Percentiles rank a stretch among this genome's conserved stretches.
phyloP scores from a whole-genome alignment of 2,888 invertebrate genomes.

The Plebejus anna region DNA sequence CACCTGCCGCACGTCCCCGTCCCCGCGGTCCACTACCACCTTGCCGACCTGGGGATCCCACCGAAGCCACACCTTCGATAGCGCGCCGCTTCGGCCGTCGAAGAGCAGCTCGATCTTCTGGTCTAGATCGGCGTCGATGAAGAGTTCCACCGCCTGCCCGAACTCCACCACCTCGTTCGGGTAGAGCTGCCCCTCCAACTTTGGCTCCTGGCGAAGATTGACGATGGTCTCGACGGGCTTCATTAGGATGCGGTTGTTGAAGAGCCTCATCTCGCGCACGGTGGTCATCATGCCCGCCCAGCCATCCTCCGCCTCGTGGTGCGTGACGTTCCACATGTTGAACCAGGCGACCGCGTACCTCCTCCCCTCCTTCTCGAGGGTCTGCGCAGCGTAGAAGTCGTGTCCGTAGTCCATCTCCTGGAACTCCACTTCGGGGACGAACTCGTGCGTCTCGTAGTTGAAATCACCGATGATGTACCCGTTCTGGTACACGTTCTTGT shows the following conservation, averaged over 20 bases:
- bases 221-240: slow-evolving; percentile 57
- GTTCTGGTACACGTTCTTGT: slow-evolving; percentile 61
- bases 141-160: slow-evolving; percentile 58
- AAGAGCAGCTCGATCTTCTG: slow-evolving; percentile 52
- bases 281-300: slow-evolving; percentile 72
- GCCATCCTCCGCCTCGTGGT: slow-evolving; percentile 62
- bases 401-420: slow-evolving; percentile 71
- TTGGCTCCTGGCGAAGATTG: slow-evolving; percentile 47
- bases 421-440: slow-evolving; percentile 56
- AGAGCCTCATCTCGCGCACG: slow-evolving; percentile 58
- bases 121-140: slow-evolving; percentile 50
- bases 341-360: slow-evolving; percentile 68
- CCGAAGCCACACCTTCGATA: slow-evolving; percentile 45
- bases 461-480: slow-evolving; percentile 71
- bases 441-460: slow-evolving; percentile 61
- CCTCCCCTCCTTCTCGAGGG: slow-evolving; percentile 56
- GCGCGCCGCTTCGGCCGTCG: slow-evolving; percentile 55
- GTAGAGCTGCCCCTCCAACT: slow-evolving; percentile 45
- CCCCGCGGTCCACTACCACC: slow-evolving; percentile 56
- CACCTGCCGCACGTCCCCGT: slow-evolving; percentile 60
- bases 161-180: slow-evolving; percentile 45
- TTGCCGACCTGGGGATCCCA: slow-evolving; percentile 57
- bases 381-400: slow-evolving; percentile 73
- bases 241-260: slow-evolving; percentile 54
- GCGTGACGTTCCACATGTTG: slow-evolving; percentile 64